Evolutionary conservation across 2,113 vertebrate genomes (phyloP).

Genomic region (Eudyptes chrysolophus): DNA sequence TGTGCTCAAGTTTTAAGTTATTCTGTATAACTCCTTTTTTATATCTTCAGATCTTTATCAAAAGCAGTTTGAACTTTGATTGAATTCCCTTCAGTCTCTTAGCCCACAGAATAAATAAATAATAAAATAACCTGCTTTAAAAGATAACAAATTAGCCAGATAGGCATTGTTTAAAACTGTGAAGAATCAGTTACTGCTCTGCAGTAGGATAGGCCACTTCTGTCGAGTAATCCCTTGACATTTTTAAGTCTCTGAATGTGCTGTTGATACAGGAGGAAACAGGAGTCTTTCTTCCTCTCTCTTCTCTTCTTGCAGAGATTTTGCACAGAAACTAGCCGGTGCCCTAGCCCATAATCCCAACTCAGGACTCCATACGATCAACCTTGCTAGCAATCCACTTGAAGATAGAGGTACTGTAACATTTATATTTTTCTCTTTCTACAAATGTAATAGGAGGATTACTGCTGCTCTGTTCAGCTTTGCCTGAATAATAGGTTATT

Average conservation of each 20-base stretch:
- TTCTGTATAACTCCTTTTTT: neutral
- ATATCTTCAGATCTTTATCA: neutral
- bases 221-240: neutral
- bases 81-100: neutral
- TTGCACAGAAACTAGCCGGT: constrained; percentile 92
- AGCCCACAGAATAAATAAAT: neutral
- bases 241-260: neutral
- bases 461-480: neutral
- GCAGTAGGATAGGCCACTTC: neutral
- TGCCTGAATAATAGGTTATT: neutral
- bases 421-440: neutral
- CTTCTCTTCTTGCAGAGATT: constrained; percentile 81
- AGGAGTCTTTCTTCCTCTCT: neutral
- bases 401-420: constrained; percentile 89
- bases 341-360: constrained; percentile 88
- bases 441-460: neutral
- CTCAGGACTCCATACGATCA: constrained; percentile 93
- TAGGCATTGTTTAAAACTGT: neutral
- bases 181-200: neutral
- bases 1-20: neutral
- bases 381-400: constrained; percentile 93
- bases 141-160: neutral
- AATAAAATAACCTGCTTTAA: neutral
- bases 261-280: neutral
- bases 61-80: neutral